phyloP scores from a whole-genome alignment of 2,888 invertebrate genomes.

The Rhaphigaster nebulosa region DNA sequence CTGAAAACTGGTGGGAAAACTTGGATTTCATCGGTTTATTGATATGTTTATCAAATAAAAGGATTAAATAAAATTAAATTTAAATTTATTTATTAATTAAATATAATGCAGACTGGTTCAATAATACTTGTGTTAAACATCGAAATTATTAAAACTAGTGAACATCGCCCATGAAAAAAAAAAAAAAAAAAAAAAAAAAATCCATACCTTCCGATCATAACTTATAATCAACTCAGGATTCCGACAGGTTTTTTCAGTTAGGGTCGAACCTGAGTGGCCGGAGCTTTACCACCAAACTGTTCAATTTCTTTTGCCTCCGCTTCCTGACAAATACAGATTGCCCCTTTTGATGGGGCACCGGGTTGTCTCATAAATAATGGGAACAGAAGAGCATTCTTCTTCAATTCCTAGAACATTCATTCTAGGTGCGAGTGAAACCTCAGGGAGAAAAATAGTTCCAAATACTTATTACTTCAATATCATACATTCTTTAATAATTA shows the following conservation, averaged over 20 bases:
- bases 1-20: too few relatives aligned
- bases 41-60: too few relatives aligned
- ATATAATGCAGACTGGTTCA: not conserved
- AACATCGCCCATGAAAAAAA: not conserved
- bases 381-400: not conserved
- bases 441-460: not conserved
- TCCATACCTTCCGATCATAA: not conserved
- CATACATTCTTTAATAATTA: too few relatives aligned
- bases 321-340: constrained; percentile 40
- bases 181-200: not conserved
- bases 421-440: not conserved
- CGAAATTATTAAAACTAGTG: not conserved
- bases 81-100: too few relatives aligned
- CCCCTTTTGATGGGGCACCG: not conserved
- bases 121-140: not conserved
- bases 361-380: not conserved
- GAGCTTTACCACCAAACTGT: not conserved
- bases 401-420: not conserved
- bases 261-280: not conserved
- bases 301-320: not conserved
- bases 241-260: constrained; percentile 16
- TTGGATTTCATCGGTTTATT: too few relatives aligned
- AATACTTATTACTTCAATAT: too few relatives aligned
- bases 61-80: too few relatives aligned
- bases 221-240: not conserved